Percentiles rank a stretch among this genome's conserved stretches.
These are phyloP conservation scores for Phataginus tetradactyla DNA, from an alignment of 2,797 vertebrate genomes.

Conservation along the genomic window DNA sequence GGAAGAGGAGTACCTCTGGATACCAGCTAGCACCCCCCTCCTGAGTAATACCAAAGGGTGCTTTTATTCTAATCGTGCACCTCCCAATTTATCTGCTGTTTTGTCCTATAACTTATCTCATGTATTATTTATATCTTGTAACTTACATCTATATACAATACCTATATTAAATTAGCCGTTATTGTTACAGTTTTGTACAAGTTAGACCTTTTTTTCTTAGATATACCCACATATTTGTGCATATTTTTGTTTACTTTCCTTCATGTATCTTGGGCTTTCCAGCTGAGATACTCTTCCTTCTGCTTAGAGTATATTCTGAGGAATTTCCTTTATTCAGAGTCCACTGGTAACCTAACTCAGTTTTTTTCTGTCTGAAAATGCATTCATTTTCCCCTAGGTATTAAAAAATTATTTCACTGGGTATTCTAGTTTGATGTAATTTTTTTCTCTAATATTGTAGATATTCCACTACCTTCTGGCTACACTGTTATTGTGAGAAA, in stretches of 20 bases:
- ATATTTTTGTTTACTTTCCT: constrained; percentile 28
- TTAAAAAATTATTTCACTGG: background rate
- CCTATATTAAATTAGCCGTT: background rate
- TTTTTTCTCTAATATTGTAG: background rate
- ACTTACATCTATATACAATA: background rate
- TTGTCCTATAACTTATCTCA: background rate
- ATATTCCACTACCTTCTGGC: background rate
- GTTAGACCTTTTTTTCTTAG: background rate
- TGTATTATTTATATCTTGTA: background rate
- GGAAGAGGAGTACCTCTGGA: background rate
- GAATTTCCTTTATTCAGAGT: constrained; percentile 24
- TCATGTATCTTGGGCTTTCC: background rate
- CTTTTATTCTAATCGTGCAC: background rate
- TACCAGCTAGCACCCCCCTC: background rate
- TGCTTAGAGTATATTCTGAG: background rate
- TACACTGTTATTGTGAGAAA: background rate
- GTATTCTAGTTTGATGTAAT: background rate
- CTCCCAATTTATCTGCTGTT: background rate
- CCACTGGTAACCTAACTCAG: background rate
- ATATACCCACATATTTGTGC: background rate
- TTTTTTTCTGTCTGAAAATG: constrained; percentile 22
- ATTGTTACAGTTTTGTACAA: background rate
- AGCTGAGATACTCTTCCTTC: background rate
- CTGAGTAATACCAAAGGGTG: background rate
- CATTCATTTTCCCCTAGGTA: background rate